Conservation (phyloP, 92 coral and sea anemone genomes). For the Paragorgia papillata region DNA sequence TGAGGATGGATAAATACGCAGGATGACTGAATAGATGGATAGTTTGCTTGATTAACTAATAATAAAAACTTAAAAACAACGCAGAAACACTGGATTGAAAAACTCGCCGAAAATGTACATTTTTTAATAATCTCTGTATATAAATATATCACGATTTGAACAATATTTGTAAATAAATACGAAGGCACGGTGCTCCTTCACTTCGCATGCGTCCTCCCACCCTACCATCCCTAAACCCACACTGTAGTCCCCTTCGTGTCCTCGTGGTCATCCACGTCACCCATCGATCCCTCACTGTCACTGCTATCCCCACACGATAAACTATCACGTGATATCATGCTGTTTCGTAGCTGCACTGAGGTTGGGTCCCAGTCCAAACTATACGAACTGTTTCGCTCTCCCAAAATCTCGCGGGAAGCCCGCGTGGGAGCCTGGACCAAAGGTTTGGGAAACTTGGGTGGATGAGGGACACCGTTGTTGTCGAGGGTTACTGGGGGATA, state of each 20-base stretch:
- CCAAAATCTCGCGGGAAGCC: slow-evolving; percentile 56
- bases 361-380: slow-evolving; percentile 99
- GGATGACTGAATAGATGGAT: too few species aligned
- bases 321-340: slow-evolving; percentile 86
- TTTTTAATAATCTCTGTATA: too few species aligned
- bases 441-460: slow-evolving; percentile 63
- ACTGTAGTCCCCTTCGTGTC: slow-evolving; percentile 22
- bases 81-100: too few species aligned
- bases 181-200: too few species aligned
- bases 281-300: slow-evolving; percentile 32
- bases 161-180: too few species aligned
- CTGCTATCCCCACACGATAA: slow-evolving; percentile 46
- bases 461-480: slow-evolving; percentile 31
- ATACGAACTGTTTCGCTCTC: slow-evolving; percentile 76
- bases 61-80: too few species aligned
- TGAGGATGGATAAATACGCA: too few species aligned
- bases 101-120: too few species aligned
- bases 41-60: too few species aligned
- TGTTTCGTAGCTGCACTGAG: slow-evolving; percentile 94
- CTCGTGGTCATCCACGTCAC: not conserved
- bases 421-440: slow-evolving; percentile 54
- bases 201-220: too few species aligned
- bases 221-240: slow-evolving; percentile 24
- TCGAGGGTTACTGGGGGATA: slow-evolving; percentile 60
- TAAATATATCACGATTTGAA: too few species aligned